A percentile compares a stretch with the other conserved stretches of the same genome.
Evolutionary conservation across 2,888 invertebrate species (phyloP).

Genomic region (Chaetogeoica ovagalla): DNA sequence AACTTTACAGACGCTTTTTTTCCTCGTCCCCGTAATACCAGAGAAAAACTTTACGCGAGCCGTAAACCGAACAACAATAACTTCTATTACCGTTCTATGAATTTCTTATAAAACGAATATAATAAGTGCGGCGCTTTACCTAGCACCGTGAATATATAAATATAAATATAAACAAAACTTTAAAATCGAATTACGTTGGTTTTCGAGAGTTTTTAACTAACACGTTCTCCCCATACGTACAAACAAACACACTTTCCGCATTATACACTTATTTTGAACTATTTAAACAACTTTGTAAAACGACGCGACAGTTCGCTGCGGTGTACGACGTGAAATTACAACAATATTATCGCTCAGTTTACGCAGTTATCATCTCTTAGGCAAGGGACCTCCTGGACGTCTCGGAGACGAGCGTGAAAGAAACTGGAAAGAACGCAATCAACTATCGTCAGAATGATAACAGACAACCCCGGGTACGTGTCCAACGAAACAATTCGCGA

Average conservation of each 20-base stretch:
- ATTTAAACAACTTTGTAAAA: conserved; percentile 6
- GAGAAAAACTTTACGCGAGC: background rate
- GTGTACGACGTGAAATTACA: background rate
- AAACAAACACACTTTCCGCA: background rate
- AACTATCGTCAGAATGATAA: too few species aligned
- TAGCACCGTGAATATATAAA: background rate
- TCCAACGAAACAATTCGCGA: too few species aligned
- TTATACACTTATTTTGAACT: conserved; percentile 7
- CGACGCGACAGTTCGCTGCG: background rate
- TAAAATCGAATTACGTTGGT: background rate
- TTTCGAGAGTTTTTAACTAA: conserved; percentile 12
- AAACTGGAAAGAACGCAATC: too few species aligned
- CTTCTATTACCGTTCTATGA: background rate
- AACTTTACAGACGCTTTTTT: conserved; percentile 4
- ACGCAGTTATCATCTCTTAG: too few species aligned
- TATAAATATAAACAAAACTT: background rate
- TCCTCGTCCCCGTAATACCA: background rate
- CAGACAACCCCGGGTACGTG: too few species aligned
- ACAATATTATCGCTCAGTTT: background rate
- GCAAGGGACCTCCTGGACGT: too few species aligned
- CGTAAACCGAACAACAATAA: background rate
- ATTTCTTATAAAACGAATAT: background rate
- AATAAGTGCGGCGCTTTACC: background rate
- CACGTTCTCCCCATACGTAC: background rate
- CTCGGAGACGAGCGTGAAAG: too few species aligned